These are phyloP conservation scores for Dolichopus griseipennis DNA, from an alignment of 2,888 invertebrate species.

Conservation along the genomic window DNA sequence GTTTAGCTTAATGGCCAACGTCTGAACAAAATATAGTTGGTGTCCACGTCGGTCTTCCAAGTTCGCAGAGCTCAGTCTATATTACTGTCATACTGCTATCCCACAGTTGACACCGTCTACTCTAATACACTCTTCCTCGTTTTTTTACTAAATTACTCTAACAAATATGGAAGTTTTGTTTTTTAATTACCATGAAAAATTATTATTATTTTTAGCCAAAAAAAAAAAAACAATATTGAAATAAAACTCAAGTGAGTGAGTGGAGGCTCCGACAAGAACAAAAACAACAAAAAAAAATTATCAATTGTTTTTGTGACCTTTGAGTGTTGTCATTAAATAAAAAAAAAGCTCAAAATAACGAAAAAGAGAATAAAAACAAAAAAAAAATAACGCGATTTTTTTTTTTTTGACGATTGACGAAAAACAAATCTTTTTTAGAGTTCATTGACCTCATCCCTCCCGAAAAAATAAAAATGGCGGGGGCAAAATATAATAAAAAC, in stretches of 20 bases:
- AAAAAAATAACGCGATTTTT: background rate
- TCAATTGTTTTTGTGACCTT: conserved; percentile 6
- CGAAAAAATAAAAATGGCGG: background rate
- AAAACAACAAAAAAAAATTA: background rate
- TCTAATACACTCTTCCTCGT: no score
- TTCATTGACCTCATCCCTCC: conserved; percentile 6
- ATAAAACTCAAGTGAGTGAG: no score
- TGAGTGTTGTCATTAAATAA: background rate
- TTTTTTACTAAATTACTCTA: no score
- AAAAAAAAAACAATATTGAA: background rate
- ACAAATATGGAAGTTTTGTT: no score
- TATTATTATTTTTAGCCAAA: background rate
- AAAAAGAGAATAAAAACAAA: background rate
- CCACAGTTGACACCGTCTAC: no score
- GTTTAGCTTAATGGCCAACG: no score
- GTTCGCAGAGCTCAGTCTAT: no score
- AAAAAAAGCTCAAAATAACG: background rate
- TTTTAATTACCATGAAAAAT: no score
- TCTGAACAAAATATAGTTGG: no score
- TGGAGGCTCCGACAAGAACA: background rate
- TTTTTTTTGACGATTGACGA: background rate
- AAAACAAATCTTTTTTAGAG: background rate
- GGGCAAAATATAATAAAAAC: background rate
- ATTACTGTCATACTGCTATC: no score
- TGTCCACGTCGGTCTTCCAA: no score